Evolutionary conservation across 37 sponge, comb jelly and placozoan species (phyloP), one percentile per base, ranked within the genome.

Genomic region (Crambe crambe): DNA sequence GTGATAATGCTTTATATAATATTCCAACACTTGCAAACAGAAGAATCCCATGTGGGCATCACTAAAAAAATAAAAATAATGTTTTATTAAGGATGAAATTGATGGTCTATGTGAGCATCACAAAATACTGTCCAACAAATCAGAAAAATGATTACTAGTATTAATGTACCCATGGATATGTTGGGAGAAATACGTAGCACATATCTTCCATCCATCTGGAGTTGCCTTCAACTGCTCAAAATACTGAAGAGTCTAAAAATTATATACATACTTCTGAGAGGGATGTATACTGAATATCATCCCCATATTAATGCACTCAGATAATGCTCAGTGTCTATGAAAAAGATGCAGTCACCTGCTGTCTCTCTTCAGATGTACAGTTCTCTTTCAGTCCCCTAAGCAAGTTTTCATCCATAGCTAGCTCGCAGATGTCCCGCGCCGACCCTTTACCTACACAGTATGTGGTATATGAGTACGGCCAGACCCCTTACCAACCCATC

Each of bases 1-100:
- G 37, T 91, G 80, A 68, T 86, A 38, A 5, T 39, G 75, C 47
- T 56, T 54, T 12, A 90, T 64, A 78, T 77, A 78, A 22, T 87
- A 68, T 75, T 94, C 95, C 72, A 94, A 44, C 56, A 94, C 85
- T 80, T 87, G 91, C 38, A 94, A 78, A 73, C 88, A 94, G 64
- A 94, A 81, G 80, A 94, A 94, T 56, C 34, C 83, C 71, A 84
- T 82, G 8, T 35, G 71, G 12, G 90, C 89, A 69, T 88, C 86
- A 29, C 90, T 90, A 47, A 21, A 58, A 0, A 22, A 73, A 34
- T 20, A 42, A 35, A 29, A 21, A 62, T 23, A 40, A n/a, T n/a
- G n/a, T n/a, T n/a, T n/a, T n/a, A n/a, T n/a, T n/a, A n/a, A n/a
- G n/a, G n/a, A n/a, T n/a, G n/a, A n/a, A n/a, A n/a, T n/a, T n/a